Evolutionary conservation across 2,113 vertebrate genomes (phyloP), one percentile per base, ranked within the genome.

Genomic region (Nerophis lumbriciformis): DNA sequence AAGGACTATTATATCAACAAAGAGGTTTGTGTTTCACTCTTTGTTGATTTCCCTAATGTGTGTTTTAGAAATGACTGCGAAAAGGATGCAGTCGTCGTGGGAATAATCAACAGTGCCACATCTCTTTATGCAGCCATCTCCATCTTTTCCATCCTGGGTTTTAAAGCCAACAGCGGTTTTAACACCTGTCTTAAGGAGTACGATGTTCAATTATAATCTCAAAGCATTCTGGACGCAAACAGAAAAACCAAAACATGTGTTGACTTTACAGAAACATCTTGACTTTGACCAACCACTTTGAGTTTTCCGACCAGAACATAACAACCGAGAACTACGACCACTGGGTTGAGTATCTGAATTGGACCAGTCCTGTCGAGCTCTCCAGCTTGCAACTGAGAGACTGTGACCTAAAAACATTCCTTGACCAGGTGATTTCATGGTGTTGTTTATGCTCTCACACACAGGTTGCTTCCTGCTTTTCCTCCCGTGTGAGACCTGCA

Each of bases 131-230:
- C 92, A 6, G 92, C 95, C 74, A 90, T 98, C 10, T 82, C 92
- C 1, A 77, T 97, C 49, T 99, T 99, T 77, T 88, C 94, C 45
- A 88, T 98, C 72, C 73, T 99, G 87, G 96, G 96, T 0, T 98
- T 98, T 79, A 98, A 97, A 83, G 96, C 96, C 1, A 94, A 65
- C 11, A 85, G 36, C 0, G 83, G 65, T 68, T 91, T 80, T 0
- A 85, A 88, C 71, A 69, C 75, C 28, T 98, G 95, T 78, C 13
- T 88, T 69, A 65, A 91, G 48, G 72, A 84, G 95, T 95, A 73
- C 63, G 90, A 19, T n/a, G n/a, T 56, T 44, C 55, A 12, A 16
- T 5, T 7, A 1, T 21, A 4, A 53, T 15, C 14, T 36, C 35
- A 13, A 15, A 15, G 11, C 35, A 5, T 37, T 8, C 12, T 54